Percentiles rank a stretch among this genome's conserved stretches.
Evolutionary conservation across 1,140 invertebrate species (phyloP).

Genomic region (Laodelphax striatellus): DNA sequence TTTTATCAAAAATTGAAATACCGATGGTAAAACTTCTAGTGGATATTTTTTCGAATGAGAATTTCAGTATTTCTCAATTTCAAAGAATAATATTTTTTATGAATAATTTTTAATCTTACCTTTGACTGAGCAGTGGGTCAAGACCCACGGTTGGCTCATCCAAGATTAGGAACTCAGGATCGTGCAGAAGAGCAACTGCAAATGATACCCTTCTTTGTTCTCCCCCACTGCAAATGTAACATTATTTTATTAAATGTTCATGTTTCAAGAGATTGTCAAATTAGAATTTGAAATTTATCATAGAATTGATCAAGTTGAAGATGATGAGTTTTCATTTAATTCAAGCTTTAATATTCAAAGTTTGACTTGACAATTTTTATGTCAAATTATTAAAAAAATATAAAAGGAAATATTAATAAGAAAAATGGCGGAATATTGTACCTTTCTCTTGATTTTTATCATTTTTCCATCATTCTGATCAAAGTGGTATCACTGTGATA

Average conservation of each 20-base stretch:
- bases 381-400: not conserved
- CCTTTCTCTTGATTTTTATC: too few species aligned
- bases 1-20: too few species aligned
- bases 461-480: too few species aligned
- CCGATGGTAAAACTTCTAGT: too few species aligned
- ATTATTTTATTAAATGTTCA: not conserved
- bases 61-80: too few species aligned
- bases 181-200: slow-evolving; percentile 82
- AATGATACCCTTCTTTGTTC: slow-evolving; percentile 87
- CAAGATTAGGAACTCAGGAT: slow-evolving; percentile 81
- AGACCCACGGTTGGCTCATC: slow-evolving; percentile 94
- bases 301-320: too few species aligned
- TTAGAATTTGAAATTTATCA: not conserved
- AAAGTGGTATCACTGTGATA: too few species aligned
- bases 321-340: too few species aligned
- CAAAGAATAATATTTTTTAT: too few species aligned
- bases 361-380: not conserved
- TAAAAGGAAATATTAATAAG: too few species aligned
- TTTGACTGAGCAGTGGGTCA: slow-evolving; percentile 56
- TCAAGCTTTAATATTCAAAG: not conserved
- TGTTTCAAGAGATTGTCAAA: not conserved
- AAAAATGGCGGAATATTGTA: too few species aligned
- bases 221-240: slow-evolving; percentile 58
- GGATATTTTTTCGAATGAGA: too few species aligned
- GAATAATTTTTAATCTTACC: slow-evolving; percentile 1